Conservation (phyloP, 2,888 invertebrate species). For the Tiliacea citrago region DNA sequence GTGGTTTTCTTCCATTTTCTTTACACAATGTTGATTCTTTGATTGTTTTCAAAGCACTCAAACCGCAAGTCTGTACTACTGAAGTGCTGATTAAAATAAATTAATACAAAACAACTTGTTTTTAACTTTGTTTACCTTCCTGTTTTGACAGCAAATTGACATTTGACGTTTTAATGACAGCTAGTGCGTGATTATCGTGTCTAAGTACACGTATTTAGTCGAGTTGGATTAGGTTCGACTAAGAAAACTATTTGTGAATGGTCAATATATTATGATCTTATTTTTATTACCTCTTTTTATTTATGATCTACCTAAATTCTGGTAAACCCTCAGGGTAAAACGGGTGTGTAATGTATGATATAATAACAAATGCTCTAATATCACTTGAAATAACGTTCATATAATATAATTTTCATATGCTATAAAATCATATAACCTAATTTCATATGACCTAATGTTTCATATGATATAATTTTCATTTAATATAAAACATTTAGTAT, state of each 20-base stretch:
- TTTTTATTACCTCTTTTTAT: no score
- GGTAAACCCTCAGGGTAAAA: no score
- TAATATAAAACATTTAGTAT: no score
- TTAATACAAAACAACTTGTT: slow-evolving; percentile 10
- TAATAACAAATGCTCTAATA: no score
- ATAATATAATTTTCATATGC: no score
- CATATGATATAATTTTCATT: no score
- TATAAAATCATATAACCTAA: no score
- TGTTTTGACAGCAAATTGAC: slow-evolving; percentile 33
- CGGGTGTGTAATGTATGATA: no score
- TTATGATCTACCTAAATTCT: no score
- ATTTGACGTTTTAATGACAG: slow-evolving; percentile 21
- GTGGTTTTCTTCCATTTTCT: slow-evolving; percentile 79
- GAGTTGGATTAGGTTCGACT: not conserved
- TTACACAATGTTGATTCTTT: not conserved
- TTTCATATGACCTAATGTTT: no score
- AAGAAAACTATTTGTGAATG: not conserved
- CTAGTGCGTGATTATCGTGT: not conserved
- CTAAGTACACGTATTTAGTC: not conserved
- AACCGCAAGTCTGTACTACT: slow-evolving; percentile 4
- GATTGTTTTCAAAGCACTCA: not conserved
- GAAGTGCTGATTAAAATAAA: slow-evolving; percentile 27
- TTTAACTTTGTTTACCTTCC: slow-evolving; percentile 35
- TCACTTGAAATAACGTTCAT: no score
- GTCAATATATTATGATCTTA: no score